Evolutionary conservation across 2,113 vertebrate species (phyloP).

Genomic region (Actenoides hombroni): DNA sequence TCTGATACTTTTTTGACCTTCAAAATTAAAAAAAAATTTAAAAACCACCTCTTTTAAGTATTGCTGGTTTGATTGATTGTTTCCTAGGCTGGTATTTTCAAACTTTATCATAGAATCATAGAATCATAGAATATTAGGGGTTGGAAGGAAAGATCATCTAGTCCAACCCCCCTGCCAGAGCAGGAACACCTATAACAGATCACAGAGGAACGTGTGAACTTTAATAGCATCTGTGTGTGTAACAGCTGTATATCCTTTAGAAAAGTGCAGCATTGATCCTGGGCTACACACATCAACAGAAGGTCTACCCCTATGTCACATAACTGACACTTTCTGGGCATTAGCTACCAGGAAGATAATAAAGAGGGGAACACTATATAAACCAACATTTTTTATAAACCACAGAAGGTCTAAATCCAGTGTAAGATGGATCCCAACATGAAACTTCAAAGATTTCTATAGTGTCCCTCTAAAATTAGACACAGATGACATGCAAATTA

Average conservation of each 20-base stretch:
- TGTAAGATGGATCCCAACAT: background rate
- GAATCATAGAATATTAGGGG: too few relatives aligned
- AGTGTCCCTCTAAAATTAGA: background rate
- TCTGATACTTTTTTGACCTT: background rate
- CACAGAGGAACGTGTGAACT: too few relatives aligned
- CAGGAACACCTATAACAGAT: too few relatives aligned
- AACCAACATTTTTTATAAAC: background rate
- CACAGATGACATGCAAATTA: background rate
- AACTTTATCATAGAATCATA: too few relatives aligned
- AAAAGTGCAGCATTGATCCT: background rate
- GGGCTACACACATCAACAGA: background rate
- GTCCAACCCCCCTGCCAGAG: too few relatives aligned
- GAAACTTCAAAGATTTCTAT: background rate
- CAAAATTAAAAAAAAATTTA: background rate
- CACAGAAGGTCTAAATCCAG: background rate
- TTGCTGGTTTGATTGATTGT: background rate
- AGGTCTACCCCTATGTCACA: background rate
- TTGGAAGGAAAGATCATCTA: too few relatives aligned
- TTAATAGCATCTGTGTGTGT: background rate
- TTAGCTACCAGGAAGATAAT: background rate
- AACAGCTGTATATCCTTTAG: background rate
- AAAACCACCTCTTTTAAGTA: background rate
- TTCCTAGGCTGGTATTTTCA: conserved; percentile 15
- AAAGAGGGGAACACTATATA: background rate
- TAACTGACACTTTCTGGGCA: background rate